phyloP scores from a whole-genome alignment of 2,797 vertebrate species.

The Falco naumanni region DNA sequence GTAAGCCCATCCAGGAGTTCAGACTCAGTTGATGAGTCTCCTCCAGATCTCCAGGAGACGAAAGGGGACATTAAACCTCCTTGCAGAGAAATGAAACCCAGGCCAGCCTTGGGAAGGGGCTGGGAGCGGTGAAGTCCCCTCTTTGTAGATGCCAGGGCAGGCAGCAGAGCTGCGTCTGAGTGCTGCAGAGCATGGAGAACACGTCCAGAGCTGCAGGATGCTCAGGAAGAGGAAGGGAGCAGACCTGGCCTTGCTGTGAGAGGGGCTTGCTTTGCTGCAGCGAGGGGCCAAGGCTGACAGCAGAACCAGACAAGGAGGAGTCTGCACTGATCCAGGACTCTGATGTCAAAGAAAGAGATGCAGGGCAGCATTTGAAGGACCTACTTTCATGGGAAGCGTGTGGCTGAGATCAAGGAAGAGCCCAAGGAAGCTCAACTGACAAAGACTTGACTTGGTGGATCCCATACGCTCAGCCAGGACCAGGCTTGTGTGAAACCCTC shows the following conservation, averaged over 20 bases:
- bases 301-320: not conserved
- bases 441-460: not conserved
- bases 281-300: not conserved
- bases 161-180: not conserved
- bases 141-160: not conserved
- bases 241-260: not conserved
- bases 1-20: not conserved
- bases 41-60: not conserved
- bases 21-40: not conserved
- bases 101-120: not conserved
- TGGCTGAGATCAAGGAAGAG: not conserved
- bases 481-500: not conserved
- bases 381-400: not conserved
- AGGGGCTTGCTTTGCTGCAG: not conserved
- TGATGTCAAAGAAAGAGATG: not conserved
- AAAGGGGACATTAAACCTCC: not conserved
- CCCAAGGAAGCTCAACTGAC: not conserved
- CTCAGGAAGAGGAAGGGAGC: not conserved
- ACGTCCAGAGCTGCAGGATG: not conserved
- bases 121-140: not conserved
- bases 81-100: not conserved
- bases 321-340: not conserved
- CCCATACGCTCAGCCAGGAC: not conserved
- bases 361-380: not conserved
- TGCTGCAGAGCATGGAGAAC: not conserved